Evolutionary conservation across 1,140 invertebrate species (phyloP).

Genomic region (Sinella curviseta): DNA sequence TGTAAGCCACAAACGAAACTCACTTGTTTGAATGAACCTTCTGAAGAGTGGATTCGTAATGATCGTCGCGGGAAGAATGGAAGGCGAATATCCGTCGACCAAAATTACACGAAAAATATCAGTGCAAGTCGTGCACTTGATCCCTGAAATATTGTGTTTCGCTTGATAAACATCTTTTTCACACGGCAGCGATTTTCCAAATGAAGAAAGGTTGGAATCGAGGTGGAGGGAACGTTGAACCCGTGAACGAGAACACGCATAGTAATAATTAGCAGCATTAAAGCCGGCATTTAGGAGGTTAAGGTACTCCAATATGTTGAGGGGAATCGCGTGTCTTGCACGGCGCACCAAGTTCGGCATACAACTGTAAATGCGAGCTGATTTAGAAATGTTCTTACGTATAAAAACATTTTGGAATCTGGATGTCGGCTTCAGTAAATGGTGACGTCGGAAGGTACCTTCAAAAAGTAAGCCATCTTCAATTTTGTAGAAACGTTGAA

Average conservation of each 20-base stretch:
- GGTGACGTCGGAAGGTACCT: background rate
- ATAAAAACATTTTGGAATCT: background rate
- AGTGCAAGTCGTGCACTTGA: background rate
- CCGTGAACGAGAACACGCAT: too few species aligned
- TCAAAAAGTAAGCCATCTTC: too few species aligned
- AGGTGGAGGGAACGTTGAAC: too few species aligned
- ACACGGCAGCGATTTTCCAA: too few species aligned
- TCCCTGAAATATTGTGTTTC: too few species aligned
- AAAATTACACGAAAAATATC: background rate
- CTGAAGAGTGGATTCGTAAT: background rate
- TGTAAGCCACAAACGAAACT: background rate
- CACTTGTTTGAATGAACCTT: background rate
- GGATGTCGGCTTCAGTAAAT: background rate
- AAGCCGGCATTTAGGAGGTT: too few species aligned
- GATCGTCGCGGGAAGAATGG: background rate
- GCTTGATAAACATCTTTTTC: too few species aligned
- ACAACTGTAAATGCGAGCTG: background rate
- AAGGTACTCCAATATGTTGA: background rate
- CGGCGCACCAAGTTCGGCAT: background rate
- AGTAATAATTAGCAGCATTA: too few species aligned
- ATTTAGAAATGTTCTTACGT: background rate
- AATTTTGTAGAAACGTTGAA: background rate
- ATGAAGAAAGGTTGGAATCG: too few species aligned
- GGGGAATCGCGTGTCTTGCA: background rate
- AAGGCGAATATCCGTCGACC: constrained; percentile 1